Percentiles rank a stretch among this genome's conserved stretches.
Evolutionary conservation across 2,113 vertebrate species (phyloP).

Genomic region (Quiscalus mexicanus): DNA sequence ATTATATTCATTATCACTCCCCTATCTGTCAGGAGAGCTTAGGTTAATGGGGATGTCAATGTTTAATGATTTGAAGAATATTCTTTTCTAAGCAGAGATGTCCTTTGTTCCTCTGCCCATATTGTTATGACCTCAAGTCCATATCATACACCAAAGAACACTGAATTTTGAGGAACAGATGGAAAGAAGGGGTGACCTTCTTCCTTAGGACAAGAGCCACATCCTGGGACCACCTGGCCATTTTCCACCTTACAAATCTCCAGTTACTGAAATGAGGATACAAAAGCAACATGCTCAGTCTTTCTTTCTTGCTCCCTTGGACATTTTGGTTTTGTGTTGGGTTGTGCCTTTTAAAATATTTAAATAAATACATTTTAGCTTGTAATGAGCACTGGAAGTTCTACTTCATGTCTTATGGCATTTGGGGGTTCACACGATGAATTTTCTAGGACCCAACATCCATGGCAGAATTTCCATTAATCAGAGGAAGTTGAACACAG

Average conservation of each 20-base stretch:
- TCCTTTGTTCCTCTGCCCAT: constrained; percentile 6
- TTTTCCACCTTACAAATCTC: background rate
- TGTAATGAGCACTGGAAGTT: background rate
- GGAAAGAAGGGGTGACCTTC: background rate
- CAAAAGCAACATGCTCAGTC: background rate
- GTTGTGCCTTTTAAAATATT: background rate
- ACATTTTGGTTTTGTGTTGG: background rate
- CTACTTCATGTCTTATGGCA: background rate
- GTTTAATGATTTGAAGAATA: constrained; percentile 16
- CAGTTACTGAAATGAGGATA: background rate
- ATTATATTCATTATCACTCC: constrained; percentile 20
- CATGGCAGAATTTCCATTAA: background rate
- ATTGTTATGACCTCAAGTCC: background rate
- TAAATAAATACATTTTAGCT: background rate
- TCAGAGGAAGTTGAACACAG: background rate
- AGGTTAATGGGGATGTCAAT: constrained; percentile 23
- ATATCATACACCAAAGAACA: background rate
- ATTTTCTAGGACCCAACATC: background rate
- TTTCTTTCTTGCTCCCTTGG: background rate
- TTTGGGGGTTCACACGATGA: background rate
- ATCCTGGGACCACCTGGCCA: background rate
- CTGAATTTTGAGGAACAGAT: background rate
- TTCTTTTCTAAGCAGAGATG: background rate
- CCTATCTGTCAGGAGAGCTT: background rate
- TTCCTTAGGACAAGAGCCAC: background rate